Base-by-base conservation (phyloP, 1,140 invertebrate species). In the Tetraneura akinire region DNA sequence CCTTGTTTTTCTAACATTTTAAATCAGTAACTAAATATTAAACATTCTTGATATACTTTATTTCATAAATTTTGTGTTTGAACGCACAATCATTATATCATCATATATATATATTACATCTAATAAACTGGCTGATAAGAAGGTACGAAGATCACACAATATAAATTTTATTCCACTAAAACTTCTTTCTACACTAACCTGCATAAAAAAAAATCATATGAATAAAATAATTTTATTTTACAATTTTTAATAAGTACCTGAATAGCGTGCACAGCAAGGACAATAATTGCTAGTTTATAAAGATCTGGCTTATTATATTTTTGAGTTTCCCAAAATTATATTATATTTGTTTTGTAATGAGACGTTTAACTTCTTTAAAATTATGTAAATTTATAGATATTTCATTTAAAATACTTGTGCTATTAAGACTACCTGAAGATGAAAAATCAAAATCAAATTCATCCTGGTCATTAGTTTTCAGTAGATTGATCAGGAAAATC, bases 321-420 rank as follows among this genome's bases (percentile, higher is more conserved):
- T 51, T 51, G 16, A 18, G 49, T 18, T 51, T 51, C 16, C 18
- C 49, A 51, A 18, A 51, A 51, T 51, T 14, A 6, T 18, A 51
- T 14, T 53, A 53, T 53, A n/a, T 53, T 53, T 53, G 49, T 53
- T 53, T n/a, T 53, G n/a, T 53, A n/a, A 53, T 53, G 49, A 53
- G 49, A 53, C 18, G 18, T n/a, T 53, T 9, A 9, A 53, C 18
- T n/a, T 53, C 18, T 53, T 53, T 53, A 53, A 53, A 53, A 53
- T 53, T 53, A n/a, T 53, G 49, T n/a, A 53, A 53, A 3, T n/a
- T 53, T n/a, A 53, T 8, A n/a, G 16, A n/a, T 53, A 53, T n/a
- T n/a, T n/a, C 49, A 53, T 53, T 53, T 53, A 0, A 53, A 1
- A 53, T 53, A 53, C n/a, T 53, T 53, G 18, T 53, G n/a, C n/a